These are phyloP conservation scores for Anticlea derivata DNA, from an alignment of 2,888 invertebrate genomes.

Conservation along the genomic window DNA sequence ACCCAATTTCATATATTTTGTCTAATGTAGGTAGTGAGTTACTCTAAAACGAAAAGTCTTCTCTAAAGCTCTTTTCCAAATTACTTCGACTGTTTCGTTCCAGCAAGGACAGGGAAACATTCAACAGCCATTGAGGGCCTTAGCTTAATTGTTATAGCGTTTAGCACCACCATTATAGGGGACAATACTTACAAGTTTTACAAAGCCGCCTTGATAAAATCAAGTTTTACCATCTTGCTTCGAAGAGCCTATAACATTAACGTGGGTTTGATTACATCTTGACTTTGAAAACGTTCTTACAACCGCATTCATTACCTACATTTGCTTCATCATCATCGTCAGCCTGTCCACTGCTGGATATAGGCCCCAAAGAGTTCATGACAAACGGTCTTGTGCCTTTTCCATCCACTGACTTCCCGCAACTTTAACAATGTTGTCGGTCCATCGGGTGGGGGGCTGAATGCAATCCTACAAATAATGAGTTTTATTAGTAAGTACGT, in stretches of 20 bases:
- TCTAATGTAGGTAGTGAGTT: neutral
- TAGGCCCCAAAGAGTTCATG: too few species aligned
- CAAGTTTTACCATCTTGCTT: constrained; percentile 5
- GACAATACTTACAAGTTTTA: constrained; percentile 16
- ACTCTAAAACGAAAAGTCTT: neutral
- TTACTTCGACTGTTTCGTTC: neutral
- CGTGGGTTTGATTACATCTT: neutral
- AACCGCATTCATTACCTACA: neutral
- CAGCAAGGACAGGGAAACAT: constrained; percentile 32
- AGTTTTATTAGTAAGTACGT: too few species aligned
- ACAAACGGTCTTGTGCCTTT: too few species aligned
- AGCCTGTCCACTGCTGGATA: too few species aligned
- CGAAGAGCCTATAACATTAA: neutral
- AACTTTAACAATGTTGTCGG: too few species aligned
- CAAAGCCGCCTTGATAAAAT: constrained; percentile 18
- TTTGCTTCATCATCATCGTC: too few species aligned
- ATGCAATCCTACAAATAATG: too few species aligned
- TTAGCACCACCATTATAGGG: constrained; percentile 15
- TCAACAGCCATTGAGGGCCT: constrained; percentile 18
- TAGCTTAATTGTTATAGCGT: constrained; percentile 22
- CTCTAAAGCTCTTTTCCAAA: neutral
- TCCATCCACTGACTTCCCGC: too few species aligned
- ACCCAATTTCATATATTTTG: neutral
- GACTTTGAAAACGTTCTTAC: neutral
- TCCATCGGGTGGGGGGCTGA: too few species aligned